Percentiles rank a stretch among this genome's conserved stretches.
phyloP scores from a whole-genome alignment of 1,140 invertebrate genomes.

The Temnothorax longispinosus region DNA sequence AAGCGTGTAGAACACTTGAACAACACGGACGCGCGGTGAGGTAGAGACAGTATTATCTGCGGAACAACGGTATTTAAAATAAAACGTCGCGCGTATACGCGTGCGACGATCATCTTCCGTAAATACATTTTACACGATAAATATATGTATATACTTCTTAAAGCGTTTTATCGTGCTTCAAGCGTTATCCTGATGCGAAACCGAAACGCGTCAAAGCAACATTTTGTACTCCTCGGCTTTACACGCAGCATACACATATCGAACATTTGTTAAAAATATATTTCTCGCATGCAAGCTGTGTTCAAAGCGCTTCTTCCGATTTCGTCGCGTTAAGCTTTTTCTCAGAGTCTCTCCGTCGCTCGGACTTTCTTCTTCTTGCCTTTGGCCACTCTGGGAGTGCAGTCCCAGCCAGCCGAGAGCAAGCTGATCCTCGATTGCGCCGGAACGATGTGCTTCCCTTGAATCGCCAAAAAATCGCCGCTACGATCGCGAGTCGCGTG shows the following conservation, averaged over 20 bases:
- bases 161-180: constrained; percentile 44
- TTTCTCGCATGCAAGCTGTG: background rate
- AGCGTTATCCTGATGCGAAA: constrained; percentile 6
- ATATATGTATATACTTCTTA: background rate
- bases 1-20: constrained; percentile 66
- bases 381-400: constrained; percentile 21
- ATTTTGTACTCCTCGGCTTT: constrained; percentile 31
- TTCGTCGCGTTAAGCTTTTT: background rate
- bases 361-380: constrained; percentile 47
- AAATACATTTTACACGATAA: constrained; percentile 22
- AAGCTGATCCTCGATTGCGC: constrained; percentile 61
- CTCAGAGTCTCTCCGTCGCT: constrained; percentile 25
- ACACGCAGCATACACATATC: background rate
- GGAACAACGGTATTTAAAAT: constrained; percentile 59
- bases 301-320: constrained; percentile 16
- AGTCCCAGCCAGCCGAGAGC: constrained; percentile 38
- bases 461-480: constrained; percentile 57
- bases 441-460: constrained; percentile 64
- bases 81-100: background rate
- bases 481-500: constrained; percentile 32
- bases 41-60: constrained; percentile 64
- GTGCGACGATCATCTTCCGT: background rate
- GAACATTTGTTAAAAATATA: constrained; percentile 27
- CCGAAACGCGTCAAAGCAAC: constrained; percentile 18
- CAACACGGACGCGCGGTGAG: constrained; percentile 58